Evolutionary conservation across 2,888 invertebrate species (phyloP), one percentile per base, ranked within the genome.

Genomic region (Aporophyla nigra): DNA sequence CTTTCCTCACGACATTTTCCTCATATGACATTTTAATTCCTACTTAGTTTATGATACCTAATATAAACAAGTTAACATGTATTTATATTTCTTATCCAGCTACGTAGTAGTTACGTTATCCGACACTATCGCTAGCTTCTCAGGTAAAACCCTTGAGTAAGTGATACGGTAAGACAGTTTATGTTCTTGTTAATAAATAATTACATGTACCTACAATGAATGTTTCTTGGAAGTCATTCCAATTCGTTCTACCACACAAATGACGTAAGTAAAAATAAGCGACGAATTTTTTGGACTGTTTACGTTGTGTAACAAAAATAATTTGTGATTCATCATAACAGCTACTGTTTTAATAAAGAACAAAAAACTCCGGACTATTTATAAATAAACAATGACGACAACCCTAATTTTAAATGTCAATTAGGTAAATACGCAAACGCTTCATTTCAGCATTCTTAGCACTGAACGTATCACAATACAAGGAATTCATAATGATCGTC

Each of bases 401-500:
- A 49, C 71, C 82, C 82, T 76, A 72, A 24, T 53, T 43, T 40
- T n/a, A 68, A 69, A 65, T 56, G 33, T 56, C 65, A 71, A 78
- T 83, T 78, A 83, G 12, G 67, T 67, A 84, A 68, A 74, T 66
- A 78, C 33, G 65, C 66, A 67, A 65, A 63, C 71, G 67, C 74
- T 70, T 71, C 68, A 65, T 71, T 82, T 80, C 72, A 78, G 86
- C 63, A 65, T 71, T 71, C 70, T 83, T 83, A 76, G 70, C 76
- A 82, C 49, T 75, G 70, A 79, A 83, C 78, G 78, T 78, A 86
- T 88, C 84, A 82, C 83, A 89, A 88, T 91, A 90, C 90, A 76
- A 84, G 84, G 89, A 89, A 89, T 90, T 89, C 87, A 90, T 86
- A 82, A 84, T 80, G 67, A 84, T 75, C 63, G 74, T 86, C 78